A percentile compares a stretch with the other conserved stretches of the same genome.
Conservation (phyloP, 2,113 vertebrate genomes). For the Cavia porcellus region DNA sequence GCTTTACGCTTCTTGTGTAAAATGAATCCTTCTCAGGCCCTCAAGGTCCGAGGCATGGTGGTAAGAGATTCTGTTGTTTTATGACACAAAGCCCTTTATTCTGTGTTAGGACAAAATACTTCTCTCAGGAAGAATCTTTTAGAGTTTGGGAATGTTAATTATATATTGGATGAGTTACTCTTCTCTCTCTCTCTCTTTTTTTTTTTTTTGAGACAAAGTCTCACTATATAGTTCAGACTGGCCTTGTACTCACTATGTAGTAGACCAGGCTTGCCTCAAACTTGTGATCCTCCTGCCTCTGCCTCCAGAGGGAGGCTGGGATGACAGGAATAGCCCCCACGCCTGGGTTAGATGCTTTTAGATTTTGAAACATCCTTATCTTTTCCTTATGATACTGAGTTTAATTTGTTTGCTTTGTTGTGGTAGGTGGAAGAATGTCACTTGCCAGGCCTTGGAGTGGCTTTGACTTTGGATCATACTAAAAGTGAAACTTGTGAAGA, state of each 20-base stretch:
- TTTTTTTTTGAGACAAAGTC: neutral
- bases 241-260: neutral
- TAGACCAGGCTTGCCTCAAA: neutral
- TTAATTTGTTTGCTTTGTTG: conserved; percentile 60
- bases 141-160: neutral
- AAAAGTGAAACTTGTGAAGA: conserved; percentile 95
- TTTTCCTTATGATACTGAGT: conserved; percentile 12
- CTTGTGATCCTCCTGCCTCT: neutral
- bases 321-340: neutral
- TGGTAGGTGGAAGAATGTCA: conserved; percentile 98
- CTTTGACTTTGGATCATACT: conserved; percentile 96
- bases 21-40: conserved; percentile 98
- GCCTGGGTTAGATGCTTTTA: neutral
- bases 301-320: neutral
- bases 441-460: conserved; percentile 96
- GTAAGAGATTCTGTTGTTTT: conserved; percentile 87
- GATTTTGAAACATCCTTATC: conserved; percentile 19
- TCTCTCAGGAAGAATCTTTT: neutral
- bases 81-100: neutral
- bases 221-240: neutral
- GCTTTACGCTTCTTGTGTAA: conserved; percentile 97
- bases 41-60: conserved; percentile 99
- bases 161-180: neutral
- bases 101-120: conserved; percentile 12
- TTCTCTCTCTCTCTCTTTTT: conserved; percentile 5